phyloP scores from a whole-genome alignment of 2,888 invertebrate species.

The Drosophila helvetica region DNA sequence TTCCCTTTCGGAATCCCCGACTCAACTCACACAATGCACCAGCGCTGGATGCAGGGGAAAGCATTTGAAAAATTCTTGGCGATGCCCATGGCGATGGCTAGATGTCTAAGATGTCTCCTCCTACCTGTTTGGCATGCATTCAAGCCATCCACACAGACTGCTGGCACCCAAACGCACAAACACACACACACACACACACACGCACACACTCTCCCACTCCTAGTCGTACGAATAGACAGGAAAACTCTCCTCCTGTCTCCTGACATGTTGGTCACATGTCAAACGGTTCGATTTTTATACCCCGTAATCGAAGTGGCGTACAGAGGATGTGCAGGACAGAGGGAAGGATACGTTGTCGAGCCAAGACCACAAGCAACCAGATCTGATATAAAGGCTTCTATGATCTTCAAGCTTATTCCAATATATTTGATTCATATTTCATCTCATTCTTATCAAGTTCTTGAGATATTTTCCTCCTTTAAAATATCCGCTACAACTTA shows the following conservation, averaged over 20 bases:
- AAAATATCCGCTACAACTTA: not conserved
- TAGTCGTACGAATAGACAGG: not conserved
- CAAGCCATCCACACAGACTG: not conserved
- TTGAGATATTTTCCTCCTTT: not conserved
- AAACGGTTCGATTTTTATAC: slow-evolving; percentile 65
- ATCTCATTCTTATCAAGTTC: too few relatives aligned
- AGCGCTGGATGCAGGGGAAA: not conserved
- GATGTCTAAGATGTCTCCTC: slow-evolving; percentile 5
- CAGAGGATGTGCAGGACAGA: not conserved
- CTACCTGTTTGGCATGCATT: slow-evolving; percentile 14
- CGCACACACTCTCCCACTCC: slow-evolving; percentile 3
- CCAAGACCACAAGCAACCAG: not conserved
- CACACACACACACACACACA: slow-evolving; percentile 9
- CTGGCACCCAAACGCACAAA: not conserved
- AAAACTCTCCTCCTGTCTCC: slow-evolving; percentile 20
- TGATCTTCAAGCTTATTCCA: too few relatives aligned
- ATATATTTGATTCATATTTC: too few relatives aligned
- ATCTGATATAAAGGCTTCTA: too few relatives aligned
- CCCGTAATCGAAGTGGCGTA: not conserved
- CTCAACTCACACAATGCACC: slow-evolving; percentile 12
- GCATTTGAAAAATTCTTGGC: slow-evolving; percentile 3
- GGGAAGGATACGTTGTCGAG: not conserved
- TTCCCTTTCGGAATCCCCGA: not conserved
- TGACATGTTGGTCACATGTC: slow-evolving; percentile 68
- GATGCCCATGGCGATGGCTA: not conserved